phyloP scores from a whole-genome alignment of 2,113 vertebrate genomes.

The Anarhynchus alexandrinus region DNA sequence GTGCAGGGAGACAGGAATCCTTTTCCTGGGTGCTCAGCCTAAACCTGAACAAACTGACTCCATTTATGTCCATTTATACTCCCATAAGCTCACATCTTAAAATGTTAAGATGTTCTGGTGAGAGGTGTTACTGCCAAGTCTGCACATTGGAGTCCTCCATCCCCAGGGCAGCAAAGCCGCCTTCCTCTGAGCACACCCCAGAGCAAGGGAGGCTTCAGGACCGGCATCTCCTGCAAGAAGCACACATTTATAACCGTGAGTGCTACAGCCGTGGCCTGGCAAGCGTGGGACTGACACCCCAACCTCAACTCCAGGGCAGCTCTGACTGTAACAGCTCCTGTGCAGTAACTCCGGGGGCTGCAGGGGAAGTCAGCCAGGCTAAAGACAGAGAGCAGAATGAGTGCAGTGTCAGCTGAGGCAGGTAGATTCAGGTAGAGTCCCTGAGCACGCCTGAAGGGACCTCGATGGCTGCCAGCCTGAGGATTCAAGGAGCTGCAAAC shows the following conservation, averaged over 20 bases:
- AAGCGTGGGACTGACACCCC: not conserved
- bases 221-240: not conserved
- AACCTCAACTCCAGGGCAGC: not conserved
- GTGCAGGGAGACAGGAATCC: not conserved
- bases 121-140: not conserved
- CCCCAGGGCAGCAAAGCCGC: too few relatives aligned
- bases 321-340: rapidly evolving
- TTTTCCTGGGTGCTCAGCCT: not conserved
- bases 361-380: not conserved
- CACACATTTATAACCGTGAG: rapidly evolving
- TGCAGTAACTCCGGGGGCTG: not conserved
- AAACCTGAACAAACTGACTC: not conserved
- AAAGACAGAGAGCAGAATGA: not conserved
- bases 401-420: rapidly evolving
- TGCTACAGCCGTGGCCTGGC: rapidly evolving
- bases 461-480: not conserved
- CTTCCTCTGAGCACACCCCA: not conserved
- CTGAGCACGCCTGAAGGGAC: not conserved
- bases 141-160: too few relatives aligned
- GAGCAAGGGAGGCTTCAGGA: not conserved
- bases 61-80: rapidly evolving
- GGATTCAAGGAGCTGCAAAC: not conserved
- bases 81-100: not conserved
- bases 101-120: not conserved
- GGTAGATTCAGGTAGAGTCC: not conserved